Base-by-base conservation (phyloP, 2,113 vertebrate genomes). In the Pseudopipra pipra region DNA sequence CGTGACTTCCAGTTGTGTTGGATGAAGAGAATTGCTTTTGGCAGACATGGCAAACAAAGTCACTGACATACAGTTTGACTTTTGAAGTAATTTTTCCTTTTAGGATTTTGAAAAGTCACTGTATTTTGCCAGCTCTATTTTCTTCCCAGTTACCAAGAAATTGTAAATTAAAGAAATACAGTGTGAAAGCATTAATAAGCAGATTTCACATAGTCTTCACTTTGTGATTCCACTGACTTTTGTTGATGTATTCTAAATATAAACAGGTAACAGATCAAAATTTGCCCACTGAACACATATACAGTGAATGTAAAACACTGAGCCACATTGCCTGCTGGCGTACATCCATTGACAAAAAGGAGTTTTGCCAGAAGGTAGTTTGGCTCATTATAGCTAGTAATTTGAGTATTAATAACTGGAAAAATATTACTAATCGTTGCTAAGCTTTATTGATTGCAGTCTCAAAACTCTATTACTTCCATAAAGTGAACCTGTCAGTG, bases 331-430 rank as follows among this genome's bases (percentile, higher is more conserved):
- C 90, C 92, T 84, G 79, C 93, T 97, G 96, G 92, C 96, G 0
- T 82, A 25, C 41, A 25, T 92, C 95, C 96, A 96, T 13, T 77
- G 65, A 88, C 68, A 67, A 49, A 94, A 95, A 94, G 89, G 90
- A 96, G 85, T 90, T 96, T 94, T 92, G 96, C 95, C 95, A 96
- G 92, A 96, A 96, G 90, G 95, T 94, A 90, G 79, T 96, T 96
- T 92, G 93, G 90, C 93, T 96, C 92, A 94, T 97, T 96, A 94
- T 75, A 96, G 79, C 92, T 77, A 61, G 92, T 78, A 93, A 97
- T 96, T 95, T 96, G 68, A 68, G 92, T 95, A 95, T 94, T 96
- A 96, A 89, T 94, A 97, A 94, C 76, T 92, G 88, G 90, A 65
- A 97, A 93, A 95, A 93, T 95, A 93, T 77, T 95, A 59, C 80